Evolutionary conservation across 1,140 invertebrate species (phyloP), one percentile per base, ranked within the genome.

Genomic region (Drosophila ironensis): DNA sequence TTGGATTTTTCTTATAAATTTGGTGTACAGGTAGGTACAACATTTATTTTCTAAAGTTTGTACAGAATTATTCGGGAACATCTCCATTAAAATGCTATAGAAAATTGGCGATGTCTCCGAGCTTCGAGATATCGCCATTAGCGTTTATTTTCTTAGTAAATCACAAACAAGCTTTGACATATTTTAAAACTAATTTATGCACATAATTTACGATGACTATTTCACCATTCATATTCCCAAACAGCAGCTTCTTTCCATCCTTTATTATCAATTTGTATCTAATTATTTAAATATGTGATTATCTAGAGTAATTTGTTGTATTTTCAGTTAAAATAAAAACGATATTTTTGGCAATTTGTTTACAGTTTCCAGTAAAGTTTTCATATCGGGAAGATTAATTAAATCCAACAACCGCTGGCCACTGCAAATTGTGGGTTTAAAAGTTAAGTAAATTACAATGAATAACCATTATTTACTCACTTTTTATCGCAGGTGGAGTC

Each of bases 401-500:
- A 72, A 8, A 8, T 63, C 24, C 9, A 35, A 14, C 7, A 78
- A 17, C 28, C 75, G 61, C 8, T 40, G 14, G 0, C 50, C 47
- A 16, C 75, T 78, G 48, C 2, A 70, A 46, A 14, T 6, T 8
- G 28, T 14, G 1, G 11, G 12, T 17, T 12, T 27, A 11, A 5
- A 3, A 22, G 17, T 25, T 17, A 1, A 4, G 0, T 19, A 9
- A 27, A 6, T 12, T 19, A 28, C 19, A 6, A 2, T 33, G 30
- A 33, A 12, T 33, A 33, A n/a, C n/a, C 14, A 17, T 16, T 14
- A 20, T 37, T 12, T 5, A 72, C 54, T 33, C 37, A 74, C 76
- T 67, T 71, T 0, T 52, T 41, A 40, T 78, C 74, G n/a, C 74
- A 66, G 2, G 76, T 80, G 17, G 8, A 14, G 28, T 74, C 24